Percentiles rank a stretch among this genome's conserved stretches.
Evolutionary conservation across 2,113 vertebrate genomes (phyloP).

Genomic region (Danionella cerebrum): DNA sequence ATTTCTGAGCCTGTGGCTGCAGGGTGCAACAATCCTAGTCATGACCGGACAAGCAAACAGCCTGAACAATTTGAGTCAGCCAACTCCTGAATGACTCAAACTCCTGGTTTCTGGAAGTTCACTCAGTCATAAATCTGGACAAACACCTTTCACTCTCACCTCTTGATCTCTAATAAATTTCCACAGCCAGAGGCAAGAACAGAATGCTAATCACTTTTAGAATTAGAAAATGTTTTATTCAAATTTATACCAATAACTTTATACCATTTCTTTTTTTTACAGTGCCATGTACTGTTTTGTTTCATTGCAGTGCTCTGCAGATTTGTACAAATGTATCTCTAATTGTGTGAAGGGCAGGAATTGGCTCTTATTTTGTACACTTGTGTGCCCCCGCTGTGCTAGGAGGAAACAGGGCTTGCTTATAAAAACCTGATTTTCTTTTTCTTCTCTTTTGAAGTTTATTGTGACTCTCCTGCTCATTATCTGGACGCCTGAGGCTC

Average conservation of each 20-base stretch:
- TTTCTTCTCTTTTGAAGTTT: constrained; percentile 43
- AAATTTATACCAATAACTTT: neutral
- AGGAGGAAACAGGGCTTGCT: neutral
- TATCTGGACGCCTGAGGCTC: constrained; percentile 51
- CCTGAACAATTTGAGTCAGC: neutral
- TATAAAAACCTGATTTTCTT: neutral
- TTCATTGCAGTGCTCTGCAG: neutral
- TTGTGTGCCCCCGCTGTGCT: neutral
- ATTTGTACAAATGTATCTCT: neutral
- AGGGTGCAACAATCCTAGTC: neutral
- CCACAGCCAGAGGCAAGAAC: neutral
- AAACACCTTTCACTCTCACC: constrained; percentile 4
- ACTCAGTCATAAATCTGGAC: neutral
- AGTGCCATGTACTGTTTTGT: neutral
- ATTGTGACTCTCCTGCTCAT: constrained; percentile 48
- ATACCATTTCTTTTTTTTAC: too few species aligned
- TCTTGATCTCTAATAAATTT: neutral
- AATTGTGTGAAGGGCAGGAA: neutral
- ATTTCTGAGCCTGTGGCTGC: neutral
- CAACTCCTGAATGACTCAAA: neutral
- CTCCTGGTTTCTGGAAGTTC: neutral
- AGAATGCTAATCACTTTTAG: too few species aligned
- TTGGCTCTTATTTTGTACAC: neutral
- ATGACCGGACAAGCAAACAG: constrained; percentile 10
- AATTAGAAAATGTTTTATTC: too few species aligned